phyloP scores from a whole-genome alignment of 2,888 invertebrate genomes.

The Junonia oenone region DNA sequence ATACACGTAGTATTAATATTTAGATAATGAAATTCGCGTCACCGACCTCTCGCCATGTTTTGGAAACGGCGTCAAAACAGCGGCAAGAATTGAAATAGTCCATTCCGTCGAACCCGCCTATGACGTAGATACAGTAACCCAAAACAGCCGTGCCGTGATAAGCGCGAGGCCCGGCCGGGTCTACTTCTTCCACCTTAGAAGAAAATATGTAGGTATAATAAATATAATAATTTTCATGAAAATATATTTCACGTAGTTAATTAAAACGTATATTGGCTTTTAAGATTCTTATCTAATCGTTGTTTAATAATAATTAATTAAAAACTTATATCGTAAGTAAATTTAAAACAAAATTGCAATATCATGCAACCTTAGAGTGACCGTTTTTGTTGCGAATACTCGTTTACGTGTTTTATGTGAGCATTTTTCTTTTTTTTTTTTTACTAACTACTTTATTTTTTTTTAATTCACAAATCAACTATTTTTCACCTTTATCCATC shows the following conservation, averaged over 20 bases:
- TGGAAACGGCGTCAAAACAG: slow-evolving; percentile 91
- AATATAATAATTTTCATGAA: not conserved
- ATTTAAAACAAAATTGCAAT: too few relatives aligned
- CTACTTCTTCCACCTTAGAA: slow-evolving; percentile 84
- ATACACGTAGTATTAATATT: too few relatives aligned
- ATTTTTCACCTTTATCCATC: slow-evolving; percentile 95
- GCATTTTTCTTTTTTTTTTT: too few relatives aligned
- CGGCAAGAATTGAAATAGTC: slow-evolving; percentile 92
- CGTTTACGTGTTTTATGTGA: too few relatives aligned
- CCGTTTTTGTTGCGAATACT: too few relatives aligned
- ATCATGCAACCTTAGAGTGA: too few relatives aligned
- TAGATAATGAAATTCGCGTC: not conserved
- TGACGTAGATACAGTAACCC: slow-evolving; percentile 90
- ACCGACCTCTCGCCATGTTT: slow-evolving; percentile 88
- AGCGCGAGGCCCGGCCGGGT: slow-evolving; percentile 90
- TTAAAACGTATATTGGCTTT: too few relatives aligned
- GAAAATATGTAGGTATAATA: not conserved
- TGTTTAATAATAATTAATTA: too few relatives aligned
- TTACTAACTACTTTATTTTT: too few relatives aligned
- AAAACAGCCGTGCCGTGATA: slow-evolving; percentile 96
- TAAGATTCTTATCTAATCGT: too few relatives aligned
- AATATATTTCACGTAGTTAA: not conserved
- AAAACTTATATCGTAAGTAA: too few relatives aligned
- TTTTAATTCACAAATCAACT: too few relatives aligned
- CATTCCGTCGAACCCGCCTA: slow-evolving; percentile 96